A percentile compares a stretch with the other conserved stretches of the same genome.
These are phyloP conservation scores for Nasonia vitripennis DNA, from an alignment of 1,140 invertebrate genomes.

Conservation along the genomic window DNA sequence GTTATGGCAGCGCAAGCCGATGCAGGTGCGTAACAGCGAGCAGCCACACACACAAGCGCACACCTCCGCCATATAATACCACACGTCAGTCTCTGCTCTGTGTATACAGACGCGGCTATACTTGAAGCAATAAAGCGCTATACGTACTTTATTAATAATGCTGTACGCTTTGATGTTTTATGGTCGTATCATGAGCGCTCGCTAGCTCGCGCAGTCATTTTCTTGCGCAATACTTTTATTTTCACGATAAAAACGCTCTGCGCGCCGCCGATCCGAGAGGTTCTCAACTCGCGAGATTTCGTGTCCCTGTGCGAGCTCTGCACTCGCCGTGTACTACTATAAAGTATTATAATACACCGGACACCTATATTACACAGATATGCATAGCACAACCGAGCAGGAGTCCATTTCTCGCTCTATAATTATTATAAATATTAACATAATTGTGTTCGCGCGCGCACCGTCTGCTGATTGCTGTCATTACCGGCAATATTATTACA, in stretches of 20 bases:
- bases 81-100: neutral
- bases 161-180: constrained; percentile 67
- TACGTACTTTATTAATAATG: constrained; percentile 72
- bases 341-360: neutral
- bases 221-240: constrained; percentile 70
- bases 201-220: constrained; percentile 57
- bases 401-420: neutral
- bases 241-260: constrained; percentile 61
- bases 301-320: too few species aligned
- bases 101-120: constrained; percentile 51
- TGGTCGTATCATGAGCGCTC: constrained; percentile 63
- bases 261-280: constrained; percentile 42
- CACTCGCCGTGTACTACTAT: too few species aligned
- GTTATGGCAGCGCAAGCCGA: constrained; percentile 34
- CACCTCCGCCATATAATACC: neutral
- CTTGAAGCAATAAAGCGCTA: constrained; percentile 64
- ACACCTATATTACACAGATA: neutral
- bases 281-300: constrained; percentile 56
- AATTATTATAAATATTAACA: constrained; percentile 53
- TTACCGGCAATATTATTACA: constrained; percentile 50
- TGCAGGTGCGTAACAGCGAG: neutral
- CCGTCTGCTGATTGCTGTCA: constrained; percentile 36
- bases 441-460: constrained; percentile 23
- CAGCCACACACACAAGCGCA: neutral
- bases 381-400: neutral